Evolutionary conservation across 2,113 vertebrate genomes (phyloP).

Genomic region (Elgaria multicarinata): DNA sequence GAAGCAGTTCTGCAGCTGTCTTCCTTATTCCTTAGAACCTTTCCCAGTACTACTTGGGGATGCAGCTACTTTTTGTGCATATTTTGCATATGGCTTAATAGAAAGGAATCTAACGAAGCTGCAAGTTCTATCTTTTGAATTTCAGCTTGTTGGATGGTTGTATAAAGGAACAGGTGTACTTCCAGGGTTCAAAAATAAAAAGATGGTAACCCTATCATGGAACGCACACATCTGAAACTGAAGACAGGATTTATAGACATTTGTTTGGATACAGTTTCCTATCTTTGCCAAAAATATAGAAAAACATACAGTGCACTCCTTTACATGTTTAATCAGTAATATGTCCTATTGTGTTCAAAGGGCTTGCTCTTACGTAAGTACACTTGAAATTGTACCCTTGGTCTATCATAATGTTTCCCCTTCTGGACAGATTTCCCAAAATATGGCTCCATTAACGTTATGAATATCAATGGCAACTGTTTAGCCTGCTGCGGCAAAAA

Average conservation of each 20-base stretch:
- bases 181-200: not conserved
- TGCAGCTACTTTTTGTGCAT: not conserved
- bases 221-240: not conserved
- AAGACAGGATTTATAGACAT: not conserved
- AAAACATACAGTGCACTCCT: not conserved
- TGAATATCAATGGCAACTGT: no score
- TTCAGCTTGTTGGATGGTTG: not conserved
- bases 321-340: no score
- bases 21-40: not conserved
- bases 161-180: not conserved
- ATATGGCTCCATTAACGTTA: no score
- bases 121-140: not conserved
- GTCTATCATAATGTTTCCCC: no score
- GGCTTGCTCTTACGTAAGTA: no score
- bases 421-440: no score
- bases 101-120: not conserved
- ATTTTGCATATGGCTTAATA: not conserved
- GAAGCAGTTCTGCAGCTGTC: not conserved
- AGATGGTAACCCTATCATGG: not conserved
- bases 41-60: not conserved
- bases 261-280: not conserved
- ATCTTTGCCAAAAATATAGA: not conserved
- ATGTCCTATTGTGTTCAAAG: no score
- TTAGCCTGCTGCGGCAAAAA: no score
- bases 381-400: no score